phyloP scores from a whole-genome alignment of 92 coral and sea anemone genomes.

The Paramuricea clavata region DNA sequence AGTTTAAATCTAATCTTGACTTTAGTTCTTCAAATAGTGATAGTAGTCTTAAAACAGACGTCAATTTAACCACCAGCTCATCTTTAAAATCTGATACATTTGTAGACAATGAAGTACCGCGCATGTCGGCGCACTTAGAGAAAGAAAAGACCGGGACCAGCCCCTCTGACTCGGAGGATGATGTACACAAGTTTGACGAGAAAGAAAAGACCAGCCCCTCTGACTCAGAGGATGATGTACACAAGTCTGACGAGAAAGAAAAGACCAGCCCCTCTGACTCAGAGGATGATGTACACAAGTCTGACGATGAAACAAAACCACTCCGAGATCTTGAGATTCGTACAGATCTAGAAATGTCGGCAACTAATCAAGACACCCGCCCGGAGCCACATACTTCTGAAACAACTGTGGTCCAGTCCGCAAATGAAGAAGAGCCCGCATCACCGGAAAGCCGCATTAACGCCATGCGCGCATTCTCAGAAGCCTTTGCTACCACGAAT shows the following conservation, averaged over 20 bases:
- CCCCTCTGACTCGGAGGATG: neutral
- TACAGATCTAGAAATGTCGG: neutral
- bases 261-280: neutral
- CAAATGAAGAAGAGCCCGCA: conserved; percentile 10
- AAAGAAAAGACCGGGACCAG: neutral
- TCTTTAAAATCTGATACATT: conserved; percentile 38
- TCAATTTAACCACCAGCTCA: conserved; percentile 13
- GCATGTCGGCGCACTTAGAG: neutral
- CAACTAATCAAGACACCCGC: neutral
- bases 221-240: neutral
- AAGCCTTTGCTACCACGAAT: conserved; percentile 28
- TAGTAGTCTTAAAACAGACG: neutral
- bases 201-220: neutral
- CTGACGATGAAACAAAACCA: neutral
- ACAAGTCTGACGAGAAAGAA: no score
- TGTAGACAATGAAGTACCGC: conserved; percentile 25
- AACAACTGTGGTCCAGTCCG: neutral
- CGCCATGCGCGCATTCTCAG: conserved; percentile 43
- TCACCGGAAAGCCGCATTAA: conserved; percentile 14
- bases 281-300: neutral
- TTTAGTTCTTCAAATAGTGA: conserved; percentile 8
- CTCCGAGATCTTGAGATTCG: neutral
- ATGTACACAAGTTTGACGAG: no score
- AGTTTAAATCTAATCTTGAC: neutral
- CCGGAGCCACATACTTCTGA: neutral